phyloP scores from a whole-genome alignment of 2,888 invertebrate genomes.

The Empis livida region DNA sequence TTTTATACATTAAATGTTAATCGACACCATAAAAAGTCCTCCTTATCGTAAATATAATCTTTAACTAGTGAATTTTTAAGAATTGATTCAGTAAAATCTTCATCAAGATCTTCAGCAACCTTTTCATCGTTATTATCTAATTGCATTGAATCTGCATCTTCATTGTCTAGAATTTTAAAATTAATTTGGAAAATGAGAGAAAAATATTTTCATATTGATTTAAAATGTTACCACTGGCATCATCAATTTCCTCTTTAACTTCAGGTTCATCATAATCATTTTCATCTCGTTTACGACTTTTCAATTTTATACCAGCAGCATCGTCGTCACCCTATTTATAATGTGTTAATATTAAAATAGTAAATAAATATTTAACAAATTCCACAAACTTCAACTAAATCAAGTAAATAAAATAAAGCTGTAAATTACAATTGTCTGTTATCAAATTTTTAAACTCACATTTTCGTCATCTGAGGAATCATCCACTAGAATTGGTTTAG shows the following conservation, averaged over 20 bases:
- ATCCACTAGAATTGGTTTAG: constrained; percentile 24
- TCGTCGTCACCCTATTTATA: constrained; percentile 27
- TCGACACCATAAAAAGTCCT: constrained; percentile 72
- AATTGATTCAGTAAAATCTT: constrained; percentile 23
- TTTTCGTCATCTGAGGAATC: constrained; percentile 30
- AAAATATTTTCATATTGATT: neutral
- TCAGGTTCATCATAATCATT: constrained; percentile 56
- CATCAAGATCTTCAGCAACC: constrained; percentile 19
- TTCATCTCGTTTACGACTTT: constrained; percentile 44
- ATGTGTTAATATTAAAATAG: neutral
- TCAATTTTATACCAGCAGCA: constrained; percentile 38
- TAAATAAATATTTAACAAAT: neutral
- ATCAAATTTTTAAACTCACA: constrained; percentile 8
- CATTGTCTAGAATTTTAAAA: neutral
- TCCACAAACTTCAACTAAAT: no score
- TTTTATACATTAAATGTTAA: constrained; percentile 55
- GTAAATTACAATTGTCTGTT: no score
- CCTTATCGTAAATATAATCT: constrained; percentile 61
- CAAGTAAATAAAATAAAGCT: no score
- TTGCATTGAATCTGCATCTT: neutral
- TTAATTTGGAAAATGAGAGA: neutral
- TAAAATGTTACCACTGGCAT: constrained; percentile 22
- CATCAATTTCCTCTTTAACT: constrained; percentile 42
- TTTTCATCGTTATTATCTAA: constrained; percentile 14
- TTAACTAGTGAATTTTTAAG: constrained; percentile 28